Conservation (phyloP, 2,888 invertebrate genomes). For the Lithophane socia region DNA sequence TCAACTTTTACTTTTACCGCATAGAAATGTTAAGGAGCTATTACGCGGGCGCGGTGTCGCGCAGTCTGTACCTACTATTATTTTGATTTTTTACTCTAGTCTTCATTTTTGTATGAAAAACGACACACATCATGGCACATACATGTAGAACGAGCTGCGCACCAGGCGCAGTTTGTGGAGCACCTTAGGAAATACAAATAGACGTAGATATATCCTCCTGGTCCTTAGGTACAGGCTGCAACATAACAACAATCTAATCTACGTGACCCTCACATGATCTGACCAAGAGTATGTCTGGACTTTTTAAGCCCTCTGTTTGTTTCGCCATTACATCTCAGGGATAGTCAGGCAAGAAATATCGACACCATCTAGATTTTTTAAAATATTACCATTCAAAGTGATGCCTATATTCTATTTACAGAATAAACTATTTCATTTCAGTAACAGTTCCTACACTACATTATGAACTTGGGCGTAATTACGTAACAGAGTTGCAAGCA, state of each 20-base stretch:
- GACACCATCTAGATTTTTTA: background rate
- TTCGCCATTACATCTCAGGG: background rate
- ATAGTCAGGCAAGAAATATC: background rate
- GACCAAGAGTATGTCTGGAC: background rate
- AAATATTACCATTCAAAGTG: background rate
- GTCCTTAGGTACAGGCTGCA: background rate
- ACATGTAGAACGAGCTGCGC: too few species aligned
- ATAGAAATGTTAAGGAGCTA: background rate
- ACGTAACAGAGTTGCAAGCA: background rate
- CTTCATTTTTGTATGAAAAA: too few species aligned
- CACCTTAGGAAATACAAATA: background rate
- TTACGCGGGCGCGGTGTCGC: background rate
- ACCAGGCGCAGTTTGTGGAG: background rate
- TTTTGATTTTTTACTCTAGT: background rate
- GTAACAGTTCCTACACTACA: background rate
- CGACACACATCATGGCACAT: background rate
- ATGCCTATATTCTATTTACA: too few species aligned
- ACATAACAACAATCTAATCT: background rate
- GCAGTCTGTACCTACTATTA: background rate
- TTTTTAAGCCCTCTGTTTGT: too few species aligned
- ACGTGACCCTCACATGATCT: background rate
- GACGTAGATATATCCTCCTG: too few species aligned
- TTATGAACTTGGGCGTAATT: background rate
- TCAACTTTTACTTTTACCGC: slow-evolving; percentile 24
- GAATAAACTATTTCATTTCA: too few species aligned